Evolutionary conservation across 2,797 vertebrate genomes (phyloP).

Genomic region (Tragopan temminckii): DNA sequence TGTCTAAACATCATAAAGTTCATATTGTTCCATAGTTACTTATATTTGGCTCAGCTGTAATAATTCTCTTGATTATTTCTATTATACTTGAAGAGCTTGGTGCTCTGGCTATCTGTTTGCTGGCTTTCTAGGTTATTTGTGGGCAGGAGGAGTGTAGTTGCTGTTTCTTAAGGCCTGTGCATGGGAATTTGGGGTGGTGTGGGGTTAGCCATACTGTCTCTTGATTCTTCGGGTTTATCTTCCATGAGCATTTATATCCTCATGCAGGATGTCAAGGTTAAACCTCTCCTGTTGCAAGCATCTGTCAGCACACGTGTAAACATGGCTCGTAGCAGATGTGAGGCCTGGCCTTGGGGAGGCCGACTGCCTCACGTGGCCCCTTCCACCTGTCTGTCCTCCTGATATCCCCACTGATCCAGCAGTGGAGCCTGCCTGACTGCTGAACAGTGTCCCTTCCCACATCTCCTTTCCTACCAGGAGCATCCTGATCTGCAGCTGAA

Average conservation of each 20-base stretch:
- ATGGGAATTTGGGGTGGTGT: not conserved
- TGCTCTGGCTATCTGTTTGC: not conserved
- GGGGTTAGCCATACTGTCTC: not conserved
- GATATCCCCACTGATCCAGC: not conserved
- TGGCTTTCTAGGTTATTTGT: not conserved
- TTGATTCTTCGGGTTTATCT: constrained; percentile 43
- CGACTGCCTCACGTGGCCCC: not conserved
- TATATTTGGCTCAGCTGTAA: constrained; percentile 29
- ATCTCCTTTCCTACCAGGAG: not conserved
- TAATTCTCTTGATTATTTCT: constrained; percentile 24
- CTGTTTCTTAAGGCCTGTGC: not conserved
- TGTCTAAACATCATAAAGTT: constrained; percentile 48
- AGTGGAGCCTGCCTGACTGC: not conserved
- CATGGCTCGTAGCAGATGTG: constrained; percentile 72
- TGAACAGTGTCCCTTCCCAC: not conserved
- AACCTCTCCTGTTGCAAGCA: not conserved
- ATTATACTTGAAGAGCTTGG: not conserved
- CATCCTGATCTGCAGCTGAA: not conserved
- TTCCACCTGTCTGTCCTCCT: not conserved
- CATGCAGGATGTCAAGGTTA: constrained; percentile 54
- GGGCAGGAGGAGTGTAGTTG: not conserved
- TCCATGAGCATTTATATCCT: constrained; percentile 52
- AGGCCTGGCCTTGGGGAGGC: not conserved
- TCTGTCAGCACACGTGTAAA: constrained; percentile 65
- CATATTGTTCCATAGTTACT: constrained; percentile 11